phyloP scores from a whole-genome alignment of 2,113 vertebrate genomes.

The Lepidothrix coronata region DNA sequence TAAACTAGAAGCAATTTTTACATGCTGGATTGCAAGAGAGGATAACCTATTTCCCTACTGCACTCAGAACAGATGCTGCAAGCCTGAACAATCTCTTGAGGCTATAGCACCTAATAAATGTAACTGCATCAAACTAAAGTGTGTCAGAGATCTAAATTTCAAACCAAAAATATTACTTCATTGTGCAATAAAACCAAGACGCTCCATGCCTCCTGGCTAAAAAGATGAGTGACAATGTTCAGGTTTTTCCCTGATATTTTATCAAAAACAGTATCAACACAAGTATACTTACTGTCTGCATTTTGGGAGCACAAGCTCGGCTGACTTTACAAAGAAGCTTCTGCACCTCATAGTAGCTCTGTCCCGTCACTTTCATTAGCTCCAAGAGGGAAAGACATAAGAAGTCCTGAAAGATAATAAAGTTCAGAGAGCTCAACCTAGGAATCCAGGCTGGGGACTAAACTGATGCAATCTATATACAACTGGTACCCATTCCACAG shows the following conservation, averaged over 20 bases:
- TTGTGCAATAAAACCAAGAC: neutral
- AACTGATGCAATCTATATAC: neutral
- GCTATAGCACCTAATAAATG: neutral
- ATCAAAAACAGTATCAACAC: neutral
- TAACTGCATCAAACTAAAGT: neutral
- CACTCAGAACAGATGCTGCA: neutral
- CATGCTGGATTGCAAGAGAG: neutral
- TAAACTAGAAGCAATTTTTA: neutral
- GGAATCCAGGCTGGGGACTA: neutral
- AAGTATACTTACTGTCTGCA: constrained; percentile 75
- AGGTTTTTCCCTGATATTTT: neutral
- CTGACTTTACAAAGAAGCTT: constrained; percentile 77
- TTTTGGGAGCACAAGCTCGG: constrained; percentile 76
- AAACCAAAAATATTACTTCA: neutral
- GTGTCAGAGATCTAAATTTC: neutral
- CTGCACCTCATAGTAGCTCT: constrained; percentile 73
- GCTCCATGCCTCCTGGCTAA: neutral
- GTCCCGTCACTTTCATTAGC: constrained; percentile 79
- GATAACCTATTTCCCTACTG: neutral
- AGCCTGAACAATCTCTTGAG: neutral
- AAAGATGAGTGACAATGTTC: neutral
- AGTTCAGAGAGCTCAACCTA: neutral
- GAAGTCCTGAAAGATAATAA: constrained; percentile 72
- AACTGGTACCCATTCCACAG: neutral
- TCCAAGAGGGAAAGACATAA: constrained; percentile 78